Evolutionary conservation across 1,140 invertebrate species (phyloP).

Genomic region (Drosophila sturtevanti): DNA sequence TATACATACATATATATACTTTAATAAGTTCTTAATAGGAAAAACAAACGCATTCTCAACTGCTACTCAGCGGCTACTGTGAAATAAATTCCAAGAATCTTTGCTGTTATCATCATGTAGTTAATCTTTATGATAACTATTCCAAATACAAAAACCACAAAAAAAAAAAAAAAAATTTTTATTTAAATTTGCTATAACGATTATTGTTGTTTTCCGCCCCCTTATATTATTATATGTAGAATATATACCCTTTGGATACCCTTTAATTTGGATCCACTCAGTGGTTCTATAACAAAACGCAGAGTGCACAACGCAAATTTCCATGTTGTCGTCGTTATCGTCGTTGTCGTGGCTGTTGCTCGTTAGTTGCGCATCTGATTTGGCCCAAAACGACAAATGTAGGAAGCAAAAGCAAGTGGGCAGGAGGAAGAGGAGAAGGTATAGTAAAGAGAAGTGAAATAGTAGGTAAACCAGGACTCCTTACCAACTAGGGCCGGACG

Average conservation of each 20-base stretch:
- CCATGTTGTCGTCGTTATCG: slow-evolving; percentile 65
- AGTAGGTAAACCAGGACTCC: slow-evolving; percentile 37
- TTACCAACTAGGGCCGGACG: slow-evolving; percentile 53
- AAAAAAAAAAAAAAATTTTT: no score
- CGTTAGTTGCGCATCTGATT: slow-evolving; percentile 79
- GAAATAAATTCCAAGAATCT: no score
- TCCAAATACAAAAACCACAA: no score
- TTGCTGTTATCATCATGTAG: no score
- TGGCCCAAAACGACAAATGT: slow-evolving; percentile 53
- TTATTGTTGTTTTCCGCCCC: no score
- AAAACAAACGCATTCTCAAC: no score
- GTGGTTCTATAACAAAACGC: slow-evolving; percentile 43
- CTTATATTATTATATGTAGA: no score
- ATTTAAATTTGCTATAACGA: no score
- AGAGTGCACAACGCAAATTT: slow-evolving; percentile 62
- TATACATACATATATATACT: no score
- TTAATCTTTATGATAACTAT: no score
- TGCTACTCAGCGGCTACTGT: no score
- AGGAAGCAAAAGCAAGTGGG: slow-evolving; percentile 38
- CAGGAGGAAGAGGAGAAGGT: not conserved
- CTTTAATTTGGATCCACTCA: slow-evolving; percentile 31
- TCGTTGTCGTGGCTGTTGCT: slow-evolving; percentile 70
- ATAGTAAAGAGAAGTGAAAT: slow-evolving; percentile 14
- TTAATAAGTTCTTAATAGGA: no score
- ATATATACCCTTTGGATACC: slow-evolving; percentile 27